These are phyloP conservation scores for Aethes cnicana DNA, from an alignment of 2,888 invertebrate genomes.

Conservation along the genomic window DNA sequence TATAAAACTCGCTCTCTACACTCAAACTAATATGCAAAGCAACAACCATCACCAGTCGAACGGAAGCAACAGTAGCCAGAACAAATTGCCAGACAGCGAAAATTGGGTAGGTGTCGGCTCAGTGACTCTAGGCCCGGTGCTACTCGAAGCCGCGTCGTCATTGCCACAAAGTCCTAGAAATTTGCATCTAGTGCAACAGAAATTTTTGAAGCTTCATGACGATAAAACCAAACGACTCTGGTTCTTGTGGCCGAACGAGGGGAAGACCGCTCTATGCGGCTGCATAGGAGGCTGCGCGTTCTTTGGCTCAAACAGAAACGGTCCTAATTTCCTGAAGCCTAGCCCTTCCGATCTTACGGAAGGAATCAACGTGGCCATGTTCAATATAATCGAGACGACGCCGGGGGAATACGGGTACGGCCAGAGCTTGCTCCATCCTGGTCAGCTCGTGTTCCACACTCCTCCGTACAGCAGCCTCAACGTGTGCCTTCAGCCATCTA, in stretches of 20 bases:
- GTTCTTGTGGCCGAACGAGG: conserved; percentile 95
- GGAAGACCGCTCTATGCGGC: conserved; percentile 91
- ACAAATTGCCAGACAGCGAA: conserved; percentile 77
- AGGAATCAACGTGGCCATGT: conserved; percentile 91
- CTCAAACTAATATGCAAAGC: conserved; percentile 85
- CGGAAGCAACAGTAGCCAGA: conserved; percentile 70
- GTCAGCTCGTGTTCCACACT: conserved; percentile 94
- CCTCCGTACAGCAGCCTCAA: conserved; percentile 92
- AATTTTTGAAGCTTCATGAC: conserved; percentile 92
- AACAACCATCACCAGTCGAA: conserved; percentile 79
- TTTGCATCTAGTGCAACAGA: conserved; percentile 90
- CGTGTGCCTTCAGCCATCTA: conserved; percentile 87
- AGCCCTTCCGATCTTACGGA: conserved; percentile 90
- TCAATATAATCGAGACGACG: conserved; percentile 86
- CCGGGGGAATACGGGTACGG: conserved; percentile 95
- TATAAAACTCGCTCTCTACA: conserved; percentile 84
- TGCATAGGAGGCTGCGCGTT: conserved; percentile 97
- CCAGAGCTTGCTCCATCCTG: conserved; percentile 94
- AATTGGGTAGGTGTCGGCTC: conserved; percentile 97
- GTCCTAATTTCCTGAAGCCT: conserved; percentile 93
- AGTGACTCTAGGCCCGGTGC: conserved; percentile 93
- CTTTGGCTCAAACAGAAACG: conserved; percentile 96
- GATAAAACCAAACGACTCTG: conserved; percentile 92
- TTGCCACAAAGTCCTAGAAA: conserved; percentile 89
- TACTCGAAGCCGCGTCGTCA: conserved; percentile 94